Evolutionary conservation across 2,113 vertebrate genomes (phyloP).

Genomic region (Poeciliopsis turrubarensis): DNA sequence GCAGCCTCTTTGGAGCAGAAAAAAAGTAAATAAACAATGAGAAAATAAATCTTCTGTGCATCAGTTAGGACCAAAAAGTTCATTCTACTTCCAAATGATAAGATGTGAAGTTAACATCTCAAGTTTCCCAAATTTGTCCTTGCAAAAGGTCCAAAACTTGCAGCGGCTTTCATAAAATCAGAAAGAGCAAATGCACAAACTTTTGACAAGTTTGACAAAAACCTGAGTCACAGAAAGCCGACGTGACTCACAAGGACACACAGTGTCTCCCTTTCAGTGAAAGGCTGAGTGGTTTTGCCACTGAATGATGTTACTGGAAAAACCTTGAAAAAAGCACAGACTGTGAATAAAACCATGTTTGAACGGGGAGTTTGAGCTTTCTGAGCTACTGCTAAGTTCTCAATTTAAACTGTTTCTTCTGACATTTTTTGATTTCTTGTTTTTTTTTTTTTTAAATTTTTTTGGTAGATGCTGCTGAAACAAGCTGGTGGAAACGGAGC

Average conservation of each 20-base stretch:
- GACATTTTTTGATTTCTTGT: conserved; percentile 1
- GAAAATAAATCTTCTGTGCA: too few species aligned
- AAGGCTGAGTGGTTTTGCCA: background rate
- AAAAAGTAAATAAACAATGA: too few species aligned
- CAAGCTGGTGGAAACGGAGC: conserved; percentile 48
- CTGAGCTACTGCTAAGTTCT: conserved; percentile 12
- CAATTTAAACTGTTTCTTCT: conserved; percentile 23
- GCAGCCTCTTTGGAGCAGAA: too few species aligned
- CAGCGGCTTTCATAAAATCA: background rate
- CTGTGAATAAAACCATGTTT: conserved; percentile 7
- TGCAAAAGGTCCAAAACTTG: background rate
- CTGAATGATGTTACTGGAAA: background rate
- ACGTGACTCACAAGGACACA: conserved; percentile 51
- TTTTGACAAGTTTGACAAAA: conserved; percentile 7
- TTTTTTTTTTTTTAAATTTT: conserved; percentile 26
- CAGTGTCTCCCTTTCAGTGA: conserved; percentile 10
- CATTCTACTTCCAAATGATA: background rate
- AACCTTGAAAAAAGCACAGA: conserved; percentile 28
- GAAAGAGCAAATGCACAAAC: background rate
- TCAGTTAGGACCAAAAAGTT: too few species aligned
- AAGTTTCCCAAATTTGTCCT: background rate
- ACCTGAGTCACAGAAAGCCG: background rate
- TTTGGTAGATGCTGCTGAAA: conserved; percentile 65
- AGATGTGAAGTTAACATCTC: background rate
- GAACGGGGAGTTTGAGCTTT: background rate